Evolutionary conservation across 2,113 vertebrate species (phyloP).

Genomic region (Tapirus terrestris): DNA sequence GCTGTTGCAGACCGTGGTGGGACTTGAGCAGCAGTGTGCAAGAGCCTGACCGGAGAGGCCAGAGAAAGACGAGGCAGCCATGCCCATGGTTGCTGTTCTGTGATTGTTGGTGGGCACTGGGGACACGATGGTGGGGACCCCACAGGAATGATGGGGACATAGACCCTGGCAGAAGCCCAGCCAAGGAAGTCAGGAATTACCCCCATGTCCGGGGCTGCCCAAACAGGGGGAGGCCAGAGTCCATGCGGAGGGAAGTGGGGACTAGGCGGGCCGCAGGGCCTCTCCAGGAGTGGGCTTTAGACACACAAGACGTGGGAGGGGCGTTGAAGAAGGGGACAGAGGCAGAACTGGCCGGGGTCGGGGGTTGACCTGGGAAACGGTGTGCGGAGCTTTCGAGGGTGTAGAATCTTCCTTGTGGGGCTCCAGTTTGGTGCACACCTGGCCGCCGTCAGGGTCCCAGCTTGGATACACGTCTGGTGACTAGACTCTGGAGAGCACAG

Average conservation of each 20-base stretch:
- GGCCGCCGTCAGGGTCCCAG: background rate
- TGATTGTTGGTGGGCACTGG: too few relatives aligned
- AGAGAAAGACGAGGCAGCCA: background rate
- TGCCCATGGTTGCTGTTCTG: rapidly evolving
- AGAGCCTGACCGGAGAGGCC: too few relatives aligned
- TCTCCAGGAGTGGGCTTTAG: rapidly evolving
- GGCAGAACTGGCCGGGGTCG: rapidly evolving
- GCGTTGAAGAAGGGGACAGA: too few relatives aligned
- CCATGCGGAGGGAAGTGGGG: background rate
- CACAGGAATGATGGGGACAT: rapidly evolving
- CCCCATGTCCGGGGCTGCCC: rapidly evolving
- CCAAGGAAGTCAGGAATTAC: background rate
- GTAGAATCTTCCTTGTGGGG: background rate
- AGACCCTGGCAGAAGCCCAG: background rate
- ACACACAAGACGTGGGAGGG: rapidly evolving
- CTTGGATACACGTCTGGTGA: background rate
- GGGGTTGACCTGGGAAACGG: too few relatives aligned
- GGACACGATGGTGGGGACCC: rapidly evolving
- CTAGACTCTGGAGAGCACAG: background rate
- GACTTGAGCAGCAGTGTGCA: too few relatives aligned
- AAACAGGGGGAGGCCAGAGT: background rate
- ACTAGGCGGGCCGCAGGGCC: rapidly evolving
- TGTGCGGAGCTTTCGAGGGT: rapidly evolving
- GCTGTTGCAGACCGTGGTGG: rapidly evolving
- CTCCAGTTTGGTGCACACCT: background rate